Conservation (phyloP, 2,888 invertebrate genomes). For the Spodoptera exigua region DNA sequence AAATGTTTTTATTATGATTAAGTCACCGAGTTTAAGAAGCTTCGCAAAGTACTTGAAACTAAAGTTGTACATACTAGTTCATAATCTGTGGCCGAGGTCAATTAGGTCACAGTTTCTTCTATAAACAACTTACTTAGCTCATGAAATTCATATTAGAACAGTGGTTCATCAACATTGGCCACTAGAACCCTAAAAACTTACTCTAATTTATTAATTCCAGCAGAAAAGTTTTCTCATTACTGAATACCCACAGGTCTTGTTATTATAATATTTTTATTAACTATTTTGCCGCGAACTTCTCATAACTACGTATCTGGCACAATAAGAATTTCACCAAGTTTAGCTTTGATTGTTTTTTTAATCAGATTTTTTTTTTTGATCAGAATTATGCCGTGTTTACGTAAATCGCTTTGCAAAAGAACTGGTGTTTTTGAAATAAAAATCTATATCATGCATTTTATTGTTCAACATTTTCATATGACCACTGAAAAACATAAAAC, state of each 20-base stretch:
- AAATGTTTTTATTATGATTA: too few species aligned
- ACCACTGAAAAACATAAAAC: slow-evolving; percentile 27
- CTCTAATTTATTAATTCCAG: slow-evolving; percentile 68
- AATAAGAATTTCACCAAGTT: slow-evolving; percentile 6
- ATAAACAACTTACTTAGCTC: slow-evolving; percentile 25
- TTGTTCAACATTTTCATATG: slow-evolving; percentile 40
- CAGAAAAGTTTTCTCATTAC: slow-evolving; percentile 72
- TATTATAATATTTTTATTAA: slow-evolving; percentile 64
- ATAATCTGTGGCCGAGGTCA: slow-evolving; percentile 3
- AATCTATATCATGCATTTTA: slow-evolving; percentile 16
- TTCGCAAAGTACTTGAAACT: too few species aligned
- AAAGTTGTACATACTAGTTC: not conserved
- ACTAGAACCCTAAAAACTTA: slow-evolving; percentile 65
- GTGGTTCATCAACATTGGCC: slow-evolving; percentile 56
- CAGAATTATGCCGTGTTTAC: slow-evolving; percentile 3
- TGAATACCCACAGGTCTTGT: slow-evolving; percentile 60
- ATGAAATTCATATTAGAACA: slow-evolving; percentile 54
- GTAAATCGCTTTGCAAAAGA: slow-evolving; percentile 6
- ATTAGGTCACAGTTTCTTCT: slow-evolving; percentile 10
- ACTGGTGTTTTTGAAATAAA: slow-evolving; percentile 16
- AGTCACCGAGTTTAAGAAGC: too few species aligned
- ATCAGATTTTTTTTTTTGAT: slow-evolving; percentile 16
- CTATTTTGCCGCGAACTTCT: slow-evolving; percentile 31
- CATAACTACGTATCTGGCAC: slow-evolving; percentile 12
- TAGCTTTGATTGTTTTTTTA: slow-evolving; percentile 21